Evolutionary conservation across 1,140 invertebrate genomes (phyloP).

Genomic region (Trissolcus basalis): DNA sequence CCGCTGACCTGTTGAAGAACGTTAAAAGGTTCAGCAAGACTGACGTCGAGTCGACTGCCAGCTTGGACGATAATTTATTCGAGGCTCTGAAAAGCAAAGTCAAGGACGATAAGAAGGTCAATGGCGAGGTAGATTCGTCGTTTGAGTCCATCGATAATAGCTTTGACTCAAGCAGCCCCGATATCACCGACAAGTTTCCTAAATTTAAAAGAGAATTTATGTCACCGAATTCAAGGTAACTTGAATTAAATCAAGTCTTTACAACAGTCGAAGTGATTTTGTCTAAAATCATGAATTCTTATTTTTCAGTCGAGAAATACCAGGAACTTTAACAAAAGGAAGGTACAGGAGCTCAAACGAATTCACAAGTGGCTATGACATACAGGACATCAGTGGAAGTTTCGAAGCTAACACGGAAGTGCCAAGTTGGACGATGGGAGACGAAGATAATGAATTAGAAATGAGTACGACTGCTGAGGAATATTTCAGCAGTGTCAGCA

Average conservation of each 20-base stretch:
- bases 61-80: slow-evolving; percentile 72
- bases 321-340: slow-evolving; percentile 72
- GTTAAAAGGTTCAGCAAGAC: slow-evolving; percentile 72
- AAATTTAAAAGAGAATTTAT: slow-evolving; percentile 66
- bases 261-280: too few relatives aligned
- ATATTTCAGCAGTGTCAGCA: slow-evolving; percentile 75
- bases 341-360: slow-evolving; percentile 72
- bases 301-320: slow-evolving; percentile 62
- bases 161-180: slow-evolving; percentile 71
- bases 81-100: slow-evolving; percentile 65
- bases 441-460: slow-evolving; percentile 74
- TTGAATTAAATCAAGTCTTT: neutral
- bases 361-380: slow-evolving; percentile 66
- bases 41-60: slow-evolving; percentile 65
- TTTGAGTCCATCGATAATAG: slow-evolving; percentile 72
- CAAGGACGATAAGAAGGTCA: slow-evolving; percentile 65
- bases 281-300: too few relatives aligned
- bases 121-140: slow-evolving; percentile 69
- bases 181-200: slow-evolving; percentile 55
- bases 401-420: slow-evolving; percentile 70
- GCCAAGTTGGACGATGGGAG: slow-evolving; percentile 74
- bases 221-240: slow-evolving; percentile 61
- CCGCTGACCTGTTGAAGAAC: slow-evolving; percentile 66
- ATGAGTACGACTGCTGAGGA: slow-evolving; percentile 79
- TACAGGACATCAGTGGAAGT: slow-evolving; percentile 65